Percentiles rank a stretch among this genome's conserved stretches.
Conservation (phyloP, 2,113 vertebrate genomes). For the Odontophorus gujanensis region DNA sequence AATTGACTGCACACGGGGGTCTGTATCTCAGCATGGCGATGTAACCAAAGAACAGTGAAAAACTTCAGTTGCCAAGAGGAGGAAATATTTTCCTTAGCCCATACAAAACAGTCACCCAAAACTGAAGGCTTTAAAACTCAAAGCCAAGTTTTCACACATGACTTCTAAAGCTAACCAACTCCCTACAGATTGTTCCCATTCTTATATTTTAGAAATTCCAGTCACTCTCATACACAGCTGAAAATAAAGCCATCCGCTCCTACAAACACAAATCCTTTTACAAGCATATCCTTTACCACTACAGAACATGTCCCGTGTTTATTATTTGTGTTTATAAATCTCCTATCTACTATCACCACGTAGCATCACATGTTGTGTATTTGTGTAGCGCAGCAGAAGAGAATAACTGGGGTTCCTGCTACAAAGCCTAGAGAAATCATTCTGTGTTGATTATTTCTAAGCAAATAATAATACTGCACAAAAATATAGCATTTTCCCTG, state of each 20-base stretch:
- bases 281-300: background rate
- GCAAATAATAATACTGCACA: slow-evolving; percentile 23
- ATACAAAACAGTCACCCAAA: background rate
- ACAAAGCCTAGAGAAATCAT: slow-evolving; percentile 59
- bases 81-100: slow-evolving; percentile 16
- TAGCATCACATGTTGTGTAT: slow-evolving; percentile 1
- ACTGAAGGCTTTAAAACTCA: slow-evolving; percentile 21
- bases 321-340: slow-evolving; percentile 35
- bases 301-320: background rate
- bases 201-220: background rate
- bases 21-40: background rate
- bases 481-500: background rate
- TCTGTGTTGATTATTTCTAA: slow-evolving; percentile 30
- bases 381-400: slow-evolving; percentile 55
- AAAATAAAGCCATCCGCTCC: background rate
- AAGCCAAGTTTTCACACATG: background rate
- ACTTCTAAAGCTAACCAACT: background rate
- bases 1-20: slow-evolving; percentile 45
- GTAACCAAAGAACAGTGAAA: background rate
- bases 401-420: slow-evolving; percentile 43
- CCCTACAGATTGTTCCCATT: background rate
- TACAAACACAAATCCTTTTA: background rate
- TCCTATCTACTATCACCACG: background rate
- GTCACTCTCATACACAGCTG: background rate
- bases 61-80: slow-evolving; percentile 21